These are phyloP conservation scores for Tupaia tana DNA, from an alignment of 2,113 vertebrate species.

Conservation along the genomic window DNA sequence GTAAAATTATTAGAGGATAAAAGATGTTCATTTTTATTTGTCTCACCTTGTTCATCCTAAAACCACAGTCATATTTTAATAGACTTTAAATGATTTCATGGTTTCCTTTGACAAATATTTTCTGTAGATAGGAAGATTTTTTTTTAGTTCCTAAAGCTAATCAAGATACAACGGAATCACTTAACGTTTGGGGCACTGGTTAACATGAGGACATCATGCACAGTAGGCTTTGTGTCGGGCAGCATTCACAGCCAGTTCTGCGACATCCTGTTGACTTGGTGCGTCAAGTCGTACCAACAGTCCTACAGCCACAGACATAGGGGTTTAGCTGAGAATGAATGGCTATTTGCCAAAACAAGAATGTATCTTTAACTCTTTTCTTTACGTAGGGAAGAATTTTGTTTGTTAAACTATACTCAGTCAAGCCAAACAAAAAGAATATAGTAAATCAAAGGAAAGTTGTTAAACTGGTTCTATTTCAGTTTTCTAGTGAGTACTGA, in stretches of 20 bases:
- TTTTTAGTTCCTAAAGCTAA: neutral
- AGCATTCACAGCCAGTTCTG: neutral
- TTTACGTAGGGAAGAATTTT: neutral
- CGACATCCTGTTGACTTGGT: neutral
- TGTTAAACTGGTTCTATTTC: neutral
- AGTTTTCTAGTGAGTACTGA: neutral
- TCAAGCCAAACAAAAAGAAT: neutral
- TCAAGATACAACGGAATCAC: neutral
- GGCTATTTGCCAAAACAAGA: neutral
- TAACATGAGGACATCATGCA: neutral
- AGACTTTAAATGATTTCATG: neutral
- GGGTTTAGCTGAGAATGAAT: neutral
- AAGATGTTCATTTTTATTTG: neutral
- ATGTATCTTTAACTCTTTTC: neutral
- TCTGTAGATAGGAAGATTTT: neutral
- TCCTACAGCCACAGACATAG: neutral
- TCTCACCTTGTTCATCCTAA: neutral
- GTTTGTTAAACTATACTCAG: neutral
- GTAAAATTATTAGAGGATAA: neutral
- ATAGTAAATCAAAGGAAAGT: neutral
- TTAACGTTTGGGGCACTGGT: neutral
- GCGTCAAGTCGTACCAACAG: neutral
- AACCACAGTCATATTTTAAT: neutral
- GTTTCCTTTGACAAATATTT: conserved; percentile 7
- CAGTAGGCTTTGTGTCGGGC: neutral